Base-by-base conservation (phyloP, 2,113 vertebrate species). In the Amia ocellicauda region DNA sequence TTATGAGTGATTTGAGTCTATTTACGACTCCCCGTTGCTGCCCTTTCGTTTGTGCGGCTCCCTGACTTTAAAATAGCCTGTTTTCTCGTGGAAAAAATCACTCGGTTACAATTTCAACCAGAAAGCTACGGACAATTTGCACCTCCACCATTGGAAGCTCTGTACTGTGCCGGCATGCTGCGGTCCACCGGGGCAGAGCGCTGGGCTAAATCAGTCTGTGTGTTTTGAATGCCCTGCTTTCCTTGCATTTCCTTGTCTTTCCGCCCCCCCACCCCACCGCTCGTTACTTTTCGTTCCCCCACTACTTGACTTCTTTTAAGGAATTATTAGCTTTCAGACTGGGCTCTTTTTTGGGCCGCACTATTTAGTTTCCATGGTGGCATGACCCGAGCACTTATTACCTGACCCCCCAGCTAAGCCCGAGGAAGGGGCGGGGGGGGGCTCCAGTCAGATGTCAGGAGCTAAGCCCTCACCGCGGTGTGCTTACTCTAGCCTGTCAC, bases 311-410 rank as follows among this genome's bases (percentile, higher is more conserved):
- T 77, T 80, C 69, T 73, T 63, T 81, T 70, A 69, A 45, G 61
- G 62, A 67, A 66, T 81, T 76, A 75, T 78, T 80, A 80, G 76
- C 73, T 84, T 64, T 58, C 68, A 69, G 73, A 75, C 72, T 69
- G 73, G 58, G 74, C 68, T 66, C 69, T 74, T 77, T 62, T 69
- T 58, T 2, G 7, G 58, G 64, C 58, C 62, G 20, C 45, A 36
- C 5, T 36, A 7, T 80, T 78, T 69, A 72, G 77, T 81, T 81
- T 79, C 82, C 80, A 84, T 77, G 81, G 85, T 83, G 78, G 75
- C 68, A 68, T 79, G 83, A 88, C 80, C 80, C 50, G 1, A 70
- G 73, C 74, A 81, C 78, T 84, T 84, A 82, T 79, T 74, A 74
- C 69, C 64, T 75, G 80, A 82, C 80, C 78, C 68, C 64, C 69